Percentiles rank a stretch among this genome's conserved stretches.
Evolutionary conservation across 2,113 vertebrate genomes (phyloP).

Genomic region (Callipepla californica): DNA sequence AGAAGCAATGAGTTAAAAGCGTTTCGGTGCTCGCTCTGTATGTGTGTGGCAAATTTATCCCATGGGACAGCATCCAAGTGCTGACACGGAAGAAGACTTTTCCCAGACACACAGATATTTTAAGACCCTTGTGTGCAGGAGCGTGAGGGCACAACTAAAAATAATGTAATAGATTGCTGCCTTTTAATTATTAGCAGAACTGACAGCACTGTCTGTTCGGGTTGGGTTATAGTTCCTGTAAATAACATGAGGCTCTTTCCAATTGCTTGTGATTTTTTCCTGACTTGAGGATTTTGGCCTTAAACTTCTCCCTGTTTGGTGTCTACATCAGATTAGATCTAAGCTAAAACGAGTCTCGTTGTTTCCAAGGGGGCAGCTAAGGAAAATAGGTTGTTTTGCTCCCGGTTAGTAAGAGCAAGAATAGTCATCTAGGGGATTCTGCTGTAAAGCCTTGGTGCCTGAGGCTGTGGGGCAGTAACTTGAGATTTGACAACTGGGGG

Average conservation of each 20-base stretch:
- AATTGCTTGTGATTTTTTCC: background rate
- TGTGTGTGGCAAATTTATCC: conserved; percentile 29
- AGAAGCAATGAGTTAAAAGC: conserved; percentile 3
- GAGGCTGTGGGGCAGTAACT: background rate
- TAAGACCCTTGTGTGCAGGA: background rate
- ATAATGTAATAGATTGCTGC: conserved; percentile 11
- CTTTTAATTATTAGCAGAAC: conserved; percentile 30
- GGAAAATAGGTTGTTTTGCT: background rate
- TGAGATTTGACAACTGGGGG: background rate
- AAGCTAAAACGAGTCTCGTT: background rate
- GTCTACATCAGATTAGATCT: background rate
- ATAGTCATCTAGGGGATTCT: background rate
- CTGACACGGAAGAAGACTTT: conserved; percentile 57
- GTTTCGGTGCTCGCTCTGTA: background rate
- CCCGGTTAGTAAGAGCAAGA: background rate
- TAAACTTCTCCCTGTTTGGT: background rate
- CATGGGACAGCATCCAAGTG: conserved; percentile 13
- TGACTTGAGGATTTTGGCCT: background rate
- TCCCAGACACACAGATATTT: conserved; percentile 45
- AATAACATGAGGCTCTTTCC: background rate
- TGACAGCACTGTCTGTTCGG: background rate
- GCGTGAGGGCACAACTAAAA: conserved; percentile 15
- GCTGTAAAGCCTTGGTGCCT: background rate
- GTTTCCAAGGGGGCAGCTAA: background rate
- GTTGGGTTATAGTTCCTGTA: background rate